Conservation (phyloP, 2,113 vertebrate species). For the Notechis scutatus region DNA sequence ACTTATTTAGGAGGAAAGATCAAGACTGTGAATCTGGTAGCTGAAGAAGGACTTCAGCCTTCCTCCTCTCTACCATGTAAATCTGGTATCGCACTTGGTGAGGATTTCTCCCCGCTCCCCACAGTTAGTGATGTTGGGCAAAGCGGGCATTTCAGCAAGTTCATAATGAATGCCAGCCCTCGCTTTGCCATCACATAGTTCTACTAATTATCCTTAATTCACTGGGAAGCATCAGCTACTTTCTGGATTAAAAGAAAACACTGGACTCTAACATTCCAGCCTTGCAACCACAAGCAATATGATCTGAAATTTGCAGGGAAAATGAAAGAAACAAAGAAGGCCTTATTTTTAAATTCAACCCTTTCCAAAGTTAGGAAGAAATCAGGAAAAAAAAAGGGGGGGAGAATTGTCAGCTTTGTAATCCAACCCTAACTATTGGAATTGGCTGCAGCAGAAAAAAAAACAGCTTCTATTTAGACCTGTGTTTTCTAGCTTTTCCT, state of each 20-base stretch:
- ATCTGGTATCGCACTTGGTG: background rate
- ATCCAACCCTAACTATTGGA: background rate
- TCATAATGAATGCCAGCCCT: background rate
- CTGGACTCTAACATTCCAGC: background rate
- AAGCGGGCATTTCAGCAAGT: background rate
- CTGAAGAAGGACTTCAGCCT: background rate
- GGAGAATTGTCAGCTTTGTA: background rate
- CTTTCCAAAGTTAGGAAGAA: background rate
- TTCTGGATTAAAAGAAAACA: background rate
- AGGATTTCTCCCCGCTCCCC: background rate
- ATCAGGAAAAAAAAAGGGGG: background rate
- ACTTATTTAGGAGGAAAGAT: background rate
- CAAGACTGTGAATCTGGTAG: background rate
- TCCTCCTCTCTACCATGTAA: background rate
- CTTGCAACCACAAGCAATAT: background rate
- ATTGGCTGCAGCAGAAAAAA: background rate
- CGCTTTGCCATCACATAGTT: background rate
- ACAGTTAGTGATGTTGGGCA: background rate
- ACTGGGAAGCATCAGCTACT: background rate
- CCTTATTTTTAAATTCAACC: background rate
- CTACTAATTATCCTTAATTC: background rate
- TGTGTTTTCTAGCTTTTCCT: background rate
- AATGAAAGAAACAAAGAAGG: background rate
- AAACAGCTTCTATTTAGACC: background rate
- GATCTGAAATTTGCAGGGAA: background rate